A percentile compares a stretch with the other conserved stretches of the same genome.
Evolutionary conservation across 2,797 vertebrate species (phyloP).

Genomic region (Selene dorsalis): DNA sequence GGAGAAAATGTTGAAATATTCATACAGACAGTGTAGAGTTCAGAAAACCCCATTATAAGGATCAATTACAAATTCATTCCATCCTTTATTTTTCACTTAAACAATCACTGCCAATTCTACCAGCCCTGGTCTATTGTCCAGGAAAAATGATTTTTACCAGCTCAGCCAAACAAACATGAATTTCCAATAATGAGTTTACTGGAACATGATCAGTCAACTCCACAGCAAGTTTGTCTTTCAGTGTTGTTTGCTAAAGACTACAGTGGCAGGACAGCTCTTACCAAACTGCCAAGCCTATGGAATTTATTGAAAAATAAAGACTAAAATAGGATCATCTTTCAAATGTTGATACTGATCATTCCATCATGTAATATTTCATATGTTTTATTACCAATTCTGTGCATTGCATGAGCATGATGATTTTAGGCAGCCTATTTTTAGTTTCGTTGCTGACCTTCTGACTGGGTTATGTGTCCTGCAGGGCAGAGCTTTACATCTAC

Average conservation of each 20-base stretch:
- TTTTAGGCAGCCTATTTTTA: too few species aligned
- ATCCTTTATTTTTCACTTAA: background rate
- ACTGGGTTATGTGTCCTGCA: background rate
- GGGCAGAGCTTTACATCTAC: conserved; percentile 1
- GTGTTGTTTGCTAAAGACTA: background rate
- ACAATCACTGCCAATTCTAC: too few species aligned
- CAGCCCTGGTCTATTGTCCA: too few species aligned
- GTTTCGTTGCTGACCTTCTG: background rate
- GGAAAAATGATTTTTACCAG: too few species aligned
- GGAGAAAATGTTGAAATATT: background rate
- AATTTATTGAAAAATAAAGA: background rate
- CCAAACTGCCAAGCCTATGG: background rate
- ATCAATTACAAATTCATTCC: background rate
- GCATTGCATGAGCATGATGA: too few species aligned
- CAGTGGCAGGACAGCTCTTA: background rate
- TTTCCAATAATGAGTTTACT: background rate
- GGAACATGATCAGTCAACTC: background rate
- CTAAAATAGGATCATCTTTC: background rate
- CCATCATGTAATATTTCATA: too few species aligned
- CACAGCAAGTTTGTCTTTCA: background rate
- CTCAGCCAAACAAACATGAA: background rate
- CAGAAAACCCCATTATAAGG: background rate
- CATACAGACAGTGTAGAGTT: background rate
- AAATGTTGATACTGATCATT: too few species aligned
- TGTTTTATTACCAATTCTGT: too few species aligned